Conservation (phyloP, 2,888 invertebrate genomes). For the Cheilosia pagana region DNA sequence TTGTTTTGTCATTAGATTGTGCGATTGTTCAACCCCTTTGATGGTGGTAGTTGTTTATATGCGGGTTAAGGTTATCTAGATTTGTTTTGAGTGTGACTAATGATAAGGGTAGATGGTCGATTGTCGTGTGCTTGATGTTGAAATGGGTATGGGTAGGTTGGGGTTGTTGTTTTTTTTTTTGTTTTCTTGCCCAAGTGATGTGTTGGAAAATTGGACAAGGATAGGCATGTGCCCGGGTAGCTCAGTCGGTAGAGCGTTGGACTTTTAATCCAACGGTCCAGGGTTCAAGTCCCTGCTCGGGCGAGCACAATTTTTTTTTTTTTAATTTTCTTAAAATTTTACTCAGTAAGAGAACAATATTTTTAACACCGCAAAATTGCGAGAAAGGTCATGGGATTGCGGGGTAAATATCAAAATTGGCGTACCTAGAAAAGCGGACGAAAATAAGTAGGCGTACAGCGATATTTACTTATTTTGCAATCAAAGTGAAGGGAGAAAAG, state of each 20-base stretch:
- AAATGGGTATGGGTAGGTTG: background rate
- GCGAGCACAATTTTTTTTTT: slow-evolving; percentile 76
- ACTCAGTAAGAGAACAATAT: background rate
- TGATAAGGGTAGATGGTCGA: slow-evolving; percentile 25
- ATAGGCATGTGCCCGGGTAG: slow-evolving; percentile 75
- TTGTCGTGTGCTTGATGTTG: background rate
- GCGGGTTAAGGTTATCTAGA: slow-evolving; percentile 40
- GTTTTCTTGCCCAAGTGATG: background rate
- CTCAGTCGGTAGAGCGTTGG: slow-evolving; percentile 80
- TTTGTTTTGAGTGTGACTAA: slow-evolving; percentile 15
- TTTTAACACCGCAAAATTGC: background rate
- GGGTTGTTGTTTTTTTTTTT: background rate
- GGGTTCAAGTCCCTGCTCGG: slow-evolving; percentile 81
- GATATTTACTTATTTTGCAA: background rate
- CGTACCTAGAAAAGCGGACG: background rate
- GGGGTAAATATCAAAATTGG: too few species aligned
- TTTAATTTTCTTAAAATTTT: slow-evolving; percentile 44
- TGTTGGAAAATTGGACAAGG: background rate
- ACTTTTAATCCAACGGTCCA: slow-evolving; percentile 81
- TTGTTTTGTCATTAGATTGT: background rate
- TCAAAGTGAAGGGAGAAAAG: background rate
- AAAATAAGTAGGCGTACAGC: background rate
- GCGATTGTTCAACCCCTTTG: background rate
- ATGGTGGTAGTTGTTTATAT: slow-evolving; percentile 18
- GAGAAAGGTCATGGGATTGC: background rate